phyloP scores from a whole-genome alignment of 2,888 invertebrate genomes.

The Odontothrips loti region DNA sequence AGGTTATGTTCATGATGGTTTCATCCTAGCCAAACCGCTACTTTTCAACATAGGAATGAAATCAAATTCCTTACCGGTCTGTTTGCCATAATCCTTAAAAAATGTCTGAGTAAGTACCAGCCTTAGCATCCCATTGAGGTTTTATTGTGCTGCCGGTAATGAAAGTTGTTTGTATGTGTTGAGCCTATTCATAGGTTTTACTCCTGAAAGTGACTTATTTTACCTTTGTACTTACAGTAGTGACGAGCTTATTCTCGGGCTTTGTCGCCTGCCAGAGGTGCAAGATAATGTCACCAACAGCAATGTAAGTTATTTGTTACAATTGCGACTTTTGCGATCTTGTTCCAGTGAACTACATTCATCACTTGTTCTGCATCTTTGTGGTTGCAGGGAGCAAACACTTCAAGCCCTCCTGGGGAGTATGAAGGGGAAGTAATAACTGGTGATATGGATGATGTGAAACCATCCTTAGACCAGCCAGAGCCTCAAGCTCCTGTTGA shows the following conservation, averaged over 20 bases:
- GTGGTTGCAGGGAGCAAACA: neutral
- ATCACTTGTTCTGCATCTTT: neutral
- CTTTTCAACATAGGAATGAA: neutral
- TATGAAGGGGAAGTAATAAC: neutral
- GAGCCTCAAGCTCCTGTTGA: neutral
- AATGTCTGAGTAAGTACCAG: neutral
- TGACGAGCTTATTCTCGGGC: neutral
- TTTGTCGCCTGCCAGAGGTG: neutral
- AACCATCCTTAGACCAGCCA: neutral
- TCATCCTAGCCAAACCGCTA: neutral
- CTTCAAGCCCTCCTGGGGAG: neutral
- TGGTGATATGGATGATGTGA: neutral
- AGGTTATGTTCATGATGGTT: slow-evolving; percentile 22
- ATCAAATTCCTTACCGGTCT: neutral
- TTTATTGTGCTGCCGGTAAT: neutral
- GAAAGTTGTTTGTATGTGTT: too few species aligned
- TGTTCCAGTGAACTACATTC: neutral
- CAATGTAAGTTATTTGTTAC: neutral
- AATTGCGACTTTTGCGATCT: neutral
- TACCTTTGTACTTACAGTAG: neutral
- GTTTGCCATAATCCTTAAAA: neutral
- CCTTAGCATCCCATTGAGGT: neutral
- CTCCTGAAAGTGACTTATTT: neutral
- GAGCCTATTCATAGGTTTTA: too few species aligned
- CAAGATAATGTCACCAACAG: neutral